Evolutionary conservation across 1,140 invertebrate species (phyloP), one percentile per base, ranked within the genome.

Genomic region (Caerostris darwini): DNA sequence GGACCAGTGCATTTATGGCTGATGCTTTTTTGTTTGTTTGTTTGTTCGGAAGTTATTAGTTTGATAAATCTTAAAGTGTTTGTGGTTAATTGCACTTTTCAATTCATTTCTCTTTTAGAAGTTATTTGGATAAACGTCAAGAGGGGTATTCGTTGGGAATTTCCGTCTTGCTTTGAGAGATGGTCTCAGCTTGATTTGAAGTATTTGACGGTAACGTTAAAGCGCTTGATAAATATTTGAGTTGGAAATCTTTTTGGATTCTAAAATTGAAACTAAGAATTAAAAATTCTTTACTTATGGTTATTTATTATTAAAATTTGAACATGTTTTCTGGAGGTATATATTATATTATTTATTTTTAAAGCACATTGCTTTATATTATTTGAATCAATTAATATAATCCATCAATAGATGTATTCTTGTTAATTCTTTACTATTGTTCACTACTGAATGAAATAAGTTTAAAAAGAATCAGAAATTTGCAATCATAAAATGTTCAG

Each of bases 61-160:
- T 64, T 59, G 59, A 64, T 64, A 53, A 87, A 64, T 87, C 59
- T 87, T 53, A 8, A 59, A 87, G 85, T 50, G 85, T 89, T 71
- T 71, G n/a, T 56, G 12, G 64, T 71, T 89, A 89, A 89, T 89
- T 71, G 64, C 87, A 7, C 53, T 61, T 83, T 83, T 57, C n/a
- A 17, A n/a, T 34, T 77, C 34, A 34, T 77, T 77, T 77, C 69
- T 53, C 69, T 77, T 77, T 5, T 3, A 10, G 19, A 10, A 34
- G 8, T 34, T 5, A 50, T 77, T 77, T 50, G 8, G 7, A 34
- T n/a, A 34, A 71, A 34, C 8, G 19, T 8, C 7, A 50, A 7
- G 50, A 77, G 10, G 69, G 7, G 4, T 34, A 53, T 50, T 50
- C 69, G 19, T 77, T 7, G 3, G 69, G 50, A 77, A 53, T 69